phyloP scores from a whole-genome alignment of 1,140 invertebrate species.

The Anthonomus grandis region DNA sequence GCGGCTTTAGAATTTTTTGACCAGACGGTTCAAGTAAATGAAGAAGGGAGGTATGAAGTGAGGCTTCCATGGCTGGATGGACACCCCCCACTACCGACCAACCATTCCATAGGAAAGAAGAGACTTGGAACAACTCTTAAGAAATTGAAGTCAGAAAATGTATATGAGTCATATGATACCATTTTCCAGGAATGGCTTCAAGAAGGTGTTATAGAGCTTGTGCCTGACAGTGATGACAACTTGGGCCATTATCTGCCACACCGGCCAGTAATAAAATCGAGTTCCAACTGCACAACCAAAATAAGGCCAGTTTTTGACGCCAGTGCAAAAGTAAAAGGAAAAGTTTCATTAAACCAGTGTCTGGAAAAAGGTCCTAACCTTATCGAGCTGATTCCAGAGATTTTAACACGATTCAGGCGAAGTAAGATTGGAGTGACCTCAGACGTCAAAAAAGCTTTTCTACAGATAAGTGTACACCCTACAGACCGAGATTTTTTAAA shows the following conservation, averaged over 20 bases:
- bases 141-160: slow-evolving; percentile 10
- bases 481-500: slow-evolving; percentile 34
- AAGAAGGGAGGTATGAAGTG: too few species aligned
- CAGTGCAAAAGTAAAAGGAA: not conserved
- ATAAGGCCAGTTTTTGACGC: slow-evolving; percentile 1
- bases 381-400: slow-evolving; percentile 44
- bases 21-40: too few species aligned
- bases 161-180: slow-evolving; percentile 4
- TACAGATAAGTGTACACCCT: slow-evolving; percentile 6
- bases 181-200: slow-evolving; percentile 24
- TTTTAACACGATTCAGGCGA: slow-evolving; percentile 45
- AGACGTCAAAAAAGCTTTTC: slow-evolving; percentile 39
- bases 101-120: slow-evolving; percentile 26
- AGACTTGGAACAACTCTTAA: slow-evolving; percentile 11
- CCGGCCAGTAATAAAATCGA: slow-evolving; percentile 25
- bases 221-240: slow-evolving; percentile 14
- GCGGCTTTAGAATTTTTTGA: too few species aligned
- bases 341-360: slow-evolving; percentile 33
- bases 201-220: slow-evolving; percentile 29
- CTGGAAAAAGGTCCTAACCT: slow-evolving; percentile 44
- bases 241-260: slow-evolving; percentile 28
- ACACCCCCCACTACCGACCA: too few species aligned
- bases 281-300: slow-evolving; percentile 1
- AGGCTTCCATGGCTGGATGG: too few species aligned
- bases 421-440: slow-evolving; percentile 41